A percentile compares a stretch with the other conserved stretches of the same genome.
These are phyloP conservation scores for Oryzias curvinotus DNA, from an alignment of 2,113 vertebrate species.

Conservation along the genomic window DNA sequence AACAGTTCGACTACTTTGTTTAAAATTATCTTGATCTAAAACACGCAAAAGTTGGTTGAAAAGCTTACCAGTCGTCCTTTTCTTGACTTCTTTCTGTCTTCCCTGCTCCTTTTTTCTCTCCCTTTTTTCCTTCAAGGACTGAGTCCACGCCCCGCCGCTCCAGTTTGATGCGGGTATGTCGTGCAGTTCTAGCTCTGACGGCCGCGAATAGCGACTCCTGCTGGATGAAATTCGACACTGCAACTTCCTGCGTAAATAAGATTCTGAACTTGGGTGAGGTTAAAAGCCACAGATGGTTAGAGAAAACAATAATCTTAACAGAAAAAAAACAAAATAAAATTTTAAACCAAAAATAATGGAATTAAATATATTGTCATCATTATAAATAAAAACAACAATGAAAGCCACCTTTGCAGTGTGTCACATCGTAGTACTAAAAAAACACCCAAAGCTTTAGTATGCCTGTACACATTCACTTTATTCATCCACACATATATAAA, in stretches of 20 bases:
- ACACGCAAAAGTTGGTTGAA: neutral
- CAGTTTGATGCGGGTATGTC: constrained; percentile 39
- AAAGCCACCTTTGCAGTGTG: too few relatives aligned
- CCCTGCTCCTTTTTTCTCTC: neutral
- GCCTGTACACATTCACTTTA: too few relatives aligned
- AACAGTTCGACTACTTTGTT: neutral
- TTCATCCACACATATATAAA: too few relatives aligned
- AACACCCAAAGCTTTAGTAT: too few relatives aligned
- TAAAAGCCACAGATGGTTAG: neutral
- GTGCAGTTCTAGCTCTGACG: constrained; percentile 33
- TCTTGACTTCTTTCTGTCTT: neutral
- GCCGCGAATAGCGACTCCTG: constrained; percentile 16
- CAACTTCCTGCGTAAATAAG: neutral
- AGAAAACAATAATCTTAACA: too few relatives aligned
- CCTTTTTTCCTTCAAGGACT: neutral
- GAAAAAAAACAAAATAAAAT: too few relatives aligned
- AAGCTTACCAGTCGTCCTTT: constrained; percentile 49
- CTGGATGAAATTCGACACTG: constrained; percentile 13
- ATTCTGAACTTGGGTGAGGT: too few relatives aligned
- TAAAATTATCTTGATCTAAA: neutral
- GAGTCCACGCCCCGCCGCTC: constrained; percentile 69
- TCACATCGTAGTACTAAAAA: too few relatives aligned
- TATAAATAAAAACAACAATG: too few relatives aligned
- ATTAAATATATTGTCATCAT: too few relatives aligned
- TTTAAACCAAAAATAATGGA: too few relatives aligned